These are phyloP conservation scores for Gallinago undulata DNA, from an alignment of 2,113 vertebrate genomes.

Conservation along the genomic window DNA sequence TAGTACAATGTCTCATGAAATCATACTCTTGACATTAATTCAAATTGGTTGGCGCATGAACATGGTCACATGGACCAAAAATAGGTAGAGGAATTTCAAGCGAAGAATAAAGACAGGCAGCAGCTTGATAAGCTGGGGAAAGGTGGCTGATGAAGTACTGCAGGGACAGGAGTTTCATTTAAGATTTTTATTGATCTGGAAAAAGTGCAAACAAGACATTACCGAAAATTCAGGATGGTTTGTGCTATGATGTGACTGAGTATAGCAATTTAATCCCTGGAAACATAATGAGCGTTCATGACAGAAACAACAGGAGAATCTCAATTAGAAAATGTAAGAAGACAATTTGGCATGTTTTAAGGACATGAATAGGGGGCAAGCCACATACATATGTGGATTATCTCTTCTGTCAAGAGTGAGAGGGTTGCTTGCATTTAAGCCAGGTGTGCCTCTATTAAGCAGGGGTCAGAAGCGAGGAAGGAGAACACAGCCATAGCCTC, in stretches of 20 bases:
- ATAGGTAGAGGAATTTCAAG: conserved; percentile 37
- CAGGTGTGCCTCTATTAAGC: not conserved
- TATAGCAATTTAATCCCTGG: not conserved
- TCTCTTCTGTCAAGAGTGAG: not conserved
- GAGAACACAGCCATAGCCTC: not conserved
- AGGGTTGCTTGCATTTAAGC: not conserved
- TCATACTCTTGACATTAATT: conserved; percentile 49
- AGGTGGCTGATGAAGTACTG: not conserved
- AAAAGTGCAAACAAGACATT: not conserved
- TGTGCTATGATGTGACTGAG: not conserved
- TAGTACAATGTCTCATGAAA: conserved; percentile 44
- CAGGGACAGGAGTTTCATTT: not conserved
- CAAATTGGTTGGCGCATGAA: conserved; percentile 3
- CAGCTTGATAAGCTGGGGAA: not conserved
- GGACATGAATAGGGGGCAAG: not conserved
- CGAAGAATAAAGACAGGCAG: not conserved
- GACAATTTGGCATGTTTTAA: not conserved
- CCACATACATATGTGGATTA: rapidly evolving
- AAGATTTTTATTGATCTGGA: not conserved
- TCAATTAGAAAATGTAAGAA: not conserved
- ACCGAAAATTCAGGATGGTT: not conserved
- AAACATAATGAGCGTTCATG: not conserved
- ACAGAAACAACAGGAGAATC: not conserved
- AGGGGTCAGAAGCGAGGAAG: not conserved
- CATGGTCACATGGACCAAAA: not conserved